Evolutionary conservation across 2,888 invertebrate species (phyloP).

Genomic region (Oligia latruncula): DNA sequence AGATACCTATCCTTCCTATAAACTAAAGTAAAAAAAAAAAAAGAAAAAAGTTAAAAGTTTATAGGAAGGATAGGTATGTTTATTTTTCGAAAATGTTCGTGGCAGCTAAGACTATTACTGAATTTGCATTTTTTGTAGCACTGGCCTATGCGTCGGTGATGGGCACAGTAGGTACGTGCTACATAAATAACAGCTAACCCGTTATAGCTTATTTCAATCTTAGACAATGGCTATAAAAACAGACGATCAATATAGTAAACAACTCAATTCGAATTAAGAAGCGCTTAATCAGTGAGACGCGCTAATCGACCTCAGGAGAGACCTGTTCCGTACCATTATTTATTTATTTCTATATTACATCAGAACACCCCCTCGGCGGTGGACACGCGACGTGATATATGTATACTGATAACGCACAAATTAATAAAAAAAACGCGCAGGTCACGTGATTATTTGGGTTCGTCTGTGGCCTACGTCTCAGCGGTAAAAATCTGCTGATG

Average conservation of each 20-base stretch:
- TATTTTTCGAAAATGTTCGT: too few species aligned
- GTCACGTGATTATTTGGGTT: slow-evolving; percentile 39
- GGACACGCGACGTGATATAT: slow-evolving; percentile 19
- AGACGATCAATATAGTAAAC: slow-evolving; percentile 12
- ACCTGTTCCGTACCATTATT: slow-evolving; percentile 11
- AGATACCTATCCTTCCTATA: too few species aligned
- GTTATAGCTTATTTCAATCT: neutral
- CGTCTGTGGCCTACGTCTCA: slow-evolving; percentile 12
- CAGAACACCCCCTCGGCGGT: slow-evolving; percentile 28
- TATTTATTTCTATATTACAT: slow-evolving; percentile 45
- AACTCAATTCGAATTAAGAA: slow-evolving; percentile 17
- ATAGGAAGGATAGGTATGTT: too few species aligned
- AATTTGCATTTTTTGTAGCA: neutral
- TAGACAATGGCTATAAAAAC: neutral
- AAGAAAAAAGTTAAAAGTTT: too few species aligned
- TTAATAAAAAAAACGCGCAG: slow-evolving; percentile 3
- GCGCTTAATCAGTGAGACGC: slow-evolving; percentile 7
- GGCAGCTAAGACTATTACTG: neutral
- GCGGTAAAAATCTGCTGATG: slow-evolving; percentile 31
- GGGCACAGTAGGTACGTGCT: neutral
- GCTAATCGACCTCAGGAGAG: slow-evolving; percentile 17
- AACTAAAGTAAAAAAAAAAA: too few species aligned
- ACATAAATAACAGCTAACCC: neutral
- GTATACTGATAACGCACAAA: slow-evolving; percentile 26
- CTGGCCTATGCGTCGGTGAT: neutral